Evolutionary conservation across 2,888 invertebrate genomes (phyloP).

Genomic region (Agonopterix arenella): DNA sequence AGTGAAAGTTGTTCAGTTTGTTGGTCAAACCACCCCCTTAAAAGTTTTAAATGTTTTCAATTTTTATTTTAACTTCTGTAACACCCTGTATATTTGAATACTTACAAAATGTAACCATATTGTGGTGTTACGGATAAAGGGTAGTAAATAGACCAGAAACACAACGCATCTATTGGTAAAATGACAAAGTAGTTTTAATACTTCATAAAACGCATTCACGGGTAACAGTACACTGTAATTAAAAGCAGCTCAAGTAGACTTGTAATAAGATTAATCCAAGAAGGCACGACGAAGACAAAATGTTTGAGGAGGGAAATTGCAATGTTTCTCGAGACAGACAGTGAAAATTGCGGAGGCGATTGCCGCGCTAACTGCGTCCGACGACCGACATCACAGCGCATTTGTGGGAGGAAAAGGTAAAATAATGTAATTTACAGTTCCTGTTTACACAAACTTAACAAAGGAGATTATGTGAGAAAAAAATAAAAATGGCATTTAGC

Average conservation of each 20-base stretch:
- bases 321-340: conserved; percentile 34
- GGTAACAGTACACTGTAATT: conserved; percentile 11
- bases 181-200: too few species aligned
- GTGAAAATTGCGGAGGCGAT: conserved; percentile 33
- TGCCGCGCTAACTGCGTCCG: conserved; percentile 30
- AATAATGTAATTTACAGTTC: conserved; percentile 12
- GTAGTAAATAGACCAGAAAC: too few species aligned
- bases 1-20: too few species aligned
- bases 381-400: conserved; percentile 7
- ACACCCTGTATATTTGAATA: too few species aligned
- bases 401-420: conserved; percentile 6
- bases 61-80: too few species aligned
- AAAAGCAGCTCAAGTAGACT: conserved; percentile 26
- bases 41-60: too few species aligned
- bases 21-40: too few species aligned
- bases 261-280: conserved; percentile 43
- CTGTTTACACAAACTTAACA: conserved; percentile 6
- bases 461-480: conserved; percentile 5
- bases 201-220: too few species aligned
- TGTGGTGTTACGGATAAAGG: too few species aligned
- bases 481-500: conserved; percentile 1
- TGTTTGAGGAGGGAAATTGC: conserved; percentile 46
- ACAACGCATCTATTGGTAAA: too few species aligned
- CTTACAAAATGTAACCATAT: too few species aligned
- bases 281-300: conserved; percentile 37